Evolutionary conservation across 2,113 vertebrate genomes (phyloP).

Genomic region (Cyphomyrus plagiostoma): DNA sequence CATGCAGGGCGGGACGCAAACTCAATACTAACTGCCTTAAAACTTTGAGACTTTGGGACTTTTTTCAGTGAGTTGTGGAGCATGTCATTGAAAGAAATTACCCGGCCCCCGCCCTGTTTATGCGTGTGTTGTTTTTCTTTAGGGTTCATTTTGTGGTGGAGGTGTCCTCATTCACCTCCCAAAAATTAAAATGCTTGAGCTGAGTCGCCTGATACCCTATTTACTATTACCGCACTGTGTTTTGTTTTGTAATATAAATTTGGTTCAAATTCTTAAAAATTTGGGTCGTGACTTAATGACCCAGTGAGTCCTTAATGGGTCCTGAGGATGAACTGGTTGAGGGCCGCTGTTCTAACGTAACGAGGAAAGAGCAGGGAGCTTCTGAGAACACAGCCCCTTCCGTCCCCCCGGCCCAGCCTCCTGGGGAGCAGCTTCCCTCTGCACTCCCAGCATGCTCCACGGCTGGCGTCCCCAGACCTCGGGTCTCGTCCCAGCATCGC

Average conservation of each 20-base stretch:
- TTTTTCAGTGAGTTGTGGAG: not conserved
- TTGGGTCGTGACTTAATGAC: not conserved
- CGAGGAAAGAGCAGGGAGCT: not conserved
- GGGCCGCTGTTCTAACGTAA: not conserved
- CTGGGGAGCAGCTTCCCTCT: not conserved
- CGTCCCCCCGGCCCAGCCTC: not conserved
- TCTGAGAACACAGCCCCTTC: conserved; percentile 13
- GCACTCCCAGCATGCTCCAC: not conserved
- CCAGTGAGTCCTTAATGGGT: not conserved
- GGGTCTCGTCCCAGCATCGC: not conserved
- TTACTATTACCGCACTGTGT: not conserved
- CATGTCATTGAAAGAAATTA: not conserved
- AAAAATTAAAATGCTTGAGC: not conserved
- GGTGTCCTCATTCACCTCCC: not conserved
- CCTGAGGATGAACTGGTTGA: not conserved
- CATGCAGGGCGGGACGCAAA: conserved; percentile 23
- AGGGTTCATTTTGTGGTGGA: not conserved
- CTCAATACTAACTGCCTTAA: conserved; percentile 50
- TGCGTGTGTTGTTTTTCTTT: not conserved
- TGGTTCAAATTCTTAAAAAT: not conserved
- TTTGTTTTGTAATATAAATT: not conserved
- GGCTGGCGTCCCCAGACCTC: not conserved
- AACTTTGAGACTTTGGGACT: conserved; percentile 32
- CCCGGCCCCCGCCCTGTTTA: not conserved
- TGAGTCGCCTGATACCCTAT: not conserved